A percentile compares a stretch with the other conserved stretches of the same genome.
phyloP scores from a whole-genome alignment of 2,797 vertebrate genomes.

The Mionectes olivaceus region DNA sequence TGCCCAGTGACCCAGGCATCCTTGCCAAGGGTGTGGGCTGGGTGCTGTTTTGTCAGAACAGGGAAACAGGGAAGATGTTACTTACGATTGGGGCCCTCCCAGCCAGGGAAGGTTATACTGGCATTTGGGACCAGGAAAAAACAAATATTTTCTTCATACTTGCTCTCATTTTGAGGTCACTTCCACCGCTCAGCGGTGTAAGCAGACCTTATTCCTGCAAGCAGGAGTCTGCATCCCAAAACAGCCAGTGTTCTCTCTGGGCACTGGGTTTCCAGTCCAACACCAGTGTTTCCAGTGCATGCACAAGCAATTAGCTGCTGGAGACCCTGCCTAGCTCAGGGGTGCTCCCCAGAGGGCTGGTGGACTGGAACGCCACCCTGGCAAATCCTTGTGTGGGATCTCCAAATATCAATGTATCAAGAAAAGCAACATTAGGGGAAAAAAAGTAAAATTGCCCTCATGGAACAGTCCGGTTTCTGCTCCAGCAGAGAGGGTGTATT shows the following conservation, averaged over 20 bases:
- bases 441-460: neutral
- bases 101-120: neutral
- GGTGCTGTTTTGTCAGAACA: neutral
- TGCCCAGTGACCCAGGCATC: rapidly evolving
- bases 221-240: neutral
- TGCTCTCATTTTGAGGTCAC: neutral
- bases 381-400: neutral
- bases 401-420: neutral
- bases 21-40: neutral
- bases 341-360: neutral
- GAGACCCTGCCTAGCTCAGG: neutral
- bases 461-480: neutral
- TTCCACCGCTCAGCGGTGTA: neutral
- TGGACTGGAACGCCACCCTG: neutral
- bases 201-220: neutral
- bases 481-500: neutral
- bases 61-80: neutral
- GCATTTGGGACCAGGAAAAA: neutral
- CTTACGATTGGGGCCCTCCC: neutral
- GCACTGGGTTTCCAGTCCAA: neutral
- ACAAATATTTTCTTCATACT: neutral
- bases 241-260: neutral
- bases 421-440: neutral
- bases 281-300: neutral
- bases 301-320: neutral